These are phyloP conservation scores for Latrodectus geometricus DNA, from an alignment of 1,140 invertebrate species.

Conservation along the genomic window DNA sequence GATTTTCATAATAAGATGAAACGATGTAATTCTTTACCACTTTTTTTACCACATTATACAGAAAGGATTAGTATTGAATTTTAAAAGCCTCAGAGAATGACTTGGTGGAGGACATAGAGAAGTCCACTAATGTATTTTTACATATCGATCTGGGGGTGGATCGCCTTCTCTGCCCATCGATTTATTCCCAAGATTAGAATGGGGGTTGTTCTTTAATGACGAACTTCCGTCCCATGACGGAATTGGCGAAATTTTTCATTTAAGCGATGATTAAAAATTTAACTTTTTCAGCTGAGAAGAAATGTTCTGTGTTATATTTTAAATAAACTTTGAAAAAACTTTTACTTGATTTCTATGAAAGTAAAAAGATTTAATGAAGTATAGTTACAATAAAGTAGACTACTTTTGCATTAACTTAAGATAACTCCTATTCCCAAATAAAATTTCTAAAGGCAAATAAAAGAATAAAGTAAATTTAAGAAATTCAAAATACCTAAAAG, in stretches of 20 bases:
- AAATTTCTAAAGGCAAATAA: no score
- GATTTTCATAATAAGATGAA: constrained; percentile 25
- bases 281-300: no score
- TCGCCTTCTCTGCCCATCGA: constrained; percentile 30
- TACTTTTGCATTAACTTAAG: no score
- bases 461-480: no score
- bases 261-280: no score
- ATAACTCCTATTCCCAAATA: no score
- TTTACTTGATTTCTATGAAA: no score
- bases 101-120: constrained; percentile 30
- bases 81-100: constrained; percentile 35
- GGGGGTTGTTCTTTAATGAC: constrained; percentile 1
- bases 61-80: constrained; percentile 46
- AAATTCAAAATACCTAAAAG: no score
- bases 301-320: no score
- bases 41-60: constrained; percentile 28
- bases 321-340: no score
- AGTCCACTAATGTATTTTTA: constrained; percentile 60
- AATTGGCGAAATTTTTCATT: background rate
- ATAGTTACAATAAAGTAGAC: no score
- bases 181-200: constrained; percentile 11
- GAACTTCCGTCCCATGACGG: background rate
- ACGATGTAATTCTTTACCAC: constrained; percentile 20
- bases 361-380: no score
- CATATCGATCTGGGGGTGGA: constrained; percentile 49